Evolutionary conservation across 2,888 invertebrate species (phyloP).

Genomic region (Seladonia tumulorum): DNA sequence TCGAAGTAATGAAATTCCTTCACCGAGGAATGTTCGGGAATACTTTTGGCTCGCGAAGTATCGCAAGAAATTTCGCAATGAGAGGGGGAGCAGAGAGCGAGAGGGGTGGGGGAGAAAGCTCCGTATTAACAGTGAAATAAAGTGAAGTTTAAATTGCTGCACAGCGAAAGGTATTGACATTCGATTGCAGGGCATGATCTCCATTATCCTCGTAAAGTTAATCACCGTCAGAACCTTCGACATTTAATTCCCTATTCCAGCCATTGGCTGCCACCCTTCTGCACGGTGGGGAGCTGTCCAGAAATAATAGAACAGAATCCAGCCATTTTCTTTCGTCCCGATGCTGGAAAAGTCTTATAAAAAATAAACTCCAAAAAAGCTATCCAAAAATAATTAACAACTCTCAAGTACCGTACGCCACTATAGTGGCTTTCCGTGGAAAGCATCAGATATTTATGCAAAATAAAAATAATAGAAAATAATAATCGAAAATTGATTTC

Average conservation of each 20-base stretch:
- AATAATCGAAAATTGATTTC: too few relatives aligned
- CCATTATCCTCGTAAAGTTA: constrained; percentile 42
- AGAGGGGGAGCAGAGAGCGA: not conserved
- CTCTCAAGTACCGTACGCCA: too few relatives aligned
- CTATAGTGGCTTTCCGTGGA: too few relatives aligned
- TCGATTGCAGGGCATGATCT: constrained; percentile 35
- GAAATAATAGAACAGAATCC: constrained; percentile 10
- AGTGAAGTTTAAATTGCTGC: constrained; percentile 38
- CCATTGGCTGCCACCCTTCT: constrained; percentile 9
- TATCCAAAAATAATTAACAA: too few relatives aligned
- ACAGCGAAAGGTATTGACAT: constrained; percentile 33
- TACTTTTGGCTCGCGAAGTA: not conserved
- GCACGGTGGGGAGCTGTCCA: not conserved
- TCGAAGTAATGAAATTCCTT: constrained; percentile 15
- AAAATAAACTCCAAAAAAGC: not conserved
- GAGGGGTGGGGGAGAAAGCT: not conserved
- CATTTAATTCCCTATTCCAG: constrained; percentile 37
- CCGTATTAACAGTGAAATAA: constrained; percentile 6
- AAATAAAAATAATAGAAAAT: too few relatives aligned
- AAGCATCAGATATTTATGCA: too few relatives aligned
- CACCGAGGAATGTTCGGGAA: constrained; percentile 11
- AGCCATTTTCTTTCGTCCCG: not conserved
- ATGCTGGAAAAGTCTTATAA: not conserved
- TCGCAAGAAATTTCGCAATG: not conserved
- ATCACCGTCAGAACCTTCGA: constrained; percentile 28